phyloP scores from a whole-genome alignment of 2,888 invertebrate genomes.

The Drosophila mercatorum region DNA sequence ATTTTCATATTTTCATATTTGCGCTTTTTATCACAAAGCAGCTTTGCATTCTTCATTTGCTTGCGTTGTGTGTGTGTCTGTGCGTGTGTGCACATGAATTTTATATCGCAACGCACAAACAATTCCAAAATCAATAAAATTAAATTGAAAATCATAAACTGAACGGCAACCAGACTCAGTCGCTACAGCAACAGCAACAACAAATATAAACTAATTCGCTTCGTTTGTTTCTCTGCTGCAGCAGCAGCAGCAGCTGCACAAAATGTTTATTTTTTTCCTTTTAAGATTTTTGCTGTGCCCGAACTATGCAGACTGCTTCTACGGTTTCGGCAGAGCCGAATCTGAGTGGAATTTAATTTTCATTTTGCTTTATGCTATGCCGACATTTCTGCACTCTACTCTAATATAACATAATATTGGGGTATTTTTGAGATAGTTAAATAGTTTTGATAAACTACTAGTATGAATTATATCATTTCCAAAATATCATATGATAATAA shows the following conservation, averaged over 20 bases:
- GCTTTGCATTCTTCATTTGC: constrained; percentile 70
- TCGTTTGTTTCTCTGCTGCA: constrained; percentile 24
- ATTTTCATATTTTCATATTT: constrained; percentile 19
- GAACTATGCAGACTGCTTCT: background rate
- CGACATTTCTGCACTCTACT: background rate
- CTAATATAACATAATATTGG: background rate
- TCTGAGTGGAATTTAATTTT: background rate
- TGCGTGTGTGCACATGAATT: constrained; percentile 48
- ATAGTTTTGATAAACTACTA: background rate
- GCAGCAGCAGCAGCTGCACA: constrained; percentile 27
- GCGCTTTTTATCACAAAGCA: constrained; percentile 33
- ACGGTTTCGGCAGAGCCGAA: constrained; percentile 3
- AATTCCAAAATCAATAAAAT: constrained; percentile 73
- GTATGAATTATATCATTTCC: background rate
- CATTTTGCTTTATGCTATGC: background rate
- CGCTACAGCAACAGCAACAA: constrained; percentile 6
- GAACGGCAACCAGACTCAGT: constrained; percentile 8
- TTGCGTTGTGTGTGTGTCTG: constrained; percentile 5
- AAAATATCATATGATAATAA: too few species aligned
- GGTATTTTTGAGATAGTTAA: background rate
- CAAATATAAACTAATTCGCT: constrained; percentile 26
- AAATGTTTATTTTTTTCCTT: constrained; percentile 9
- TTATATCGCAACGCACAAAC: constrained; percentile 42
- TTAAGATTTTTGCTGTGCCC: constrained; percentile 10
- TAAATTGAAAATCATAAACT: constrained; percentile 69